Evolutionary conservation across 2,113 vertebrate genomes (phyloP).

Genomic region (Ursus arctos): DNA sequence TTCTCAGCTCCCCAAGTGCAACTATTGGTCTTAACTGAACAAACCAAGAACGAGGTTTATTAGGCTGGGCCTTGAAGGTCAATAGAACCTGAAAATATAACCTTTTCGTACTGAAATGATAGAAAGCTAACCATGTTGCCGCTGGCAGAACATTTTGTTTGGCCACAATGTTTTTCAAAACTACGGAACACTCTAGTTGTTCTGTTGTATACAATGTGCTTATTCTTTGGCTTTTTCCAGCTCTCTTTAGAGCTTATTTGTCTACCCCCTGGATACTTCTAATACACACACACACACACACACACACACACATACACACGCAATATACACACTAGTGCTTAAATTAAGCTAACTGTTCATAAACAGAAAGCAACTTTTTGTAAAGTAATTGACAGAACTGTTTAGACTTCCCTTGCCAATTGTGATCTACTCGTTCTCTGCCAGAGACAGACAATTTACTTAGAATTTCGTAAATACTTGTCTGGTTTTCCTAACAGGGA

Average conservation of each 20-base stretch:
- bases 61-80: constrained; percentile 47
- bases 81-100: constrained; percentile 66
- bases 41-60: constrained; percentile 56
- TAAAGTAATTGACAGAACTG: constrained; percentile 31
- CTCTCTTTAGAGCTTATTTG: constrained; percentile 61
- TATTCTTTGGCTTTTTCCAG: constrained; percentile 56
- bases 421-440: background rate
- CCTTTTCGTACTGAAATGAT: constrained; percentile 54
- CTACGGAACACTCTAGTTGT: constrained; percentile 8
- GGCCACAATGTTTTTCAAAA: constrained; percentile 72
- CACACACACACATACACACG: background rate
- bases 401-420: constrained; percentile 44
- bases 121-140: constrained; percentile 71
- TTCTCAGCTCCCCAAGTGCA: background rate
- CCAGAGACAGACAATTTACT: constrained; percentile 33
- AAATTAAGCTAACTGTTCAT: constrained; percentile 4
- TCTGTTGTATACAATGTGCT: constrained; percentile 35
- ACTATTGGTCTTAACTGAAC: constrained; percentile 25
- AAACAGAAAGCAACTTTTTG: constrained; percentile 52
- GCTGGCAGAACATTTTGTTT: constrained; percentile 85
- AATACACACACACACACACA: constrained; percentile 4
- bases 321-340: background rate
- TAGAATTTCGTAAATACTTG: constrained; percentile 53
- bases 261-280: background rate
- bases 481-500: background rate